Evolutionary conservation across 2,797 vertebrate species (phyloP).

Genomic region (Megaceryle alcyon): DNA sequence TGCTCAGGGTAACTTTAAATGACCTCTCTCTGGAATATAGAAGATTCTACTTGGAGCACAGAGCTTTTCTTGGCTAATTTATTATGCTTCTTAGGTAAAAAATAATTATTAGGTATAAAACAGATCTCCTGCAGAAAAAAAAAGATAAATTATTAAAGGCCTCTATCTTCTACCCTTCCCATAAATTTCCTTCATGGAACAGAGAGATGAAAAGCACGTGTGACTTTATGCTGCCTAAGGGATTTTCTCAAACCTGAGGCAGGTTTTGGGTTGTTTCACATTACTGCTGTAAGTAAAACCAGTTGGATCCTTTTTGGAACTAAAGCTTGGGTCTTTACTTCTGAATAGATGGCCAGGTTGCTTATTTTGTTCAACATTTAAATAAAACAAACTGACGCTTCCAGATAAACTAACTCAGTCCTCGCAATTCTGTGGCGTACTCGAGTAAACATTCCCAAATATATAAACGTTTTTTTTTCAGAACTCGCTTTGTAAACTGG

Average conservation of each 20-base stretch:
- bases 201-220: not conserved
- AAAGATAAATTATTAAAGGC: not conserved
- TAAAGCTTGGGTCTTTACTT: not conserved
- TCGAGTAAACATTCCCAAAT: not conserved
- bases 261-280: not conserved
- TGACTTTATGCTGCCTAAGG: not conserved
- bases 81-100: not conserved
- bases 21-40: not conserved
- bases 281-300: not conserved
- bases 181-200: not conserved
- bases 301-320: not conserved
- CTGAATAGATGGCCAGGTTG: not conserved
- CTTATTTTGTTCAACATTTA: not conserved
- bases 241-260: not conserved
- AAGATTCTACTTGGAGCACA: not conserved
- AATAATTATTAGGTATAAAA: not conserved
- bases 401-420: not conserved
- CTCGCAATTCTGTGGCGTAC: not conserved
- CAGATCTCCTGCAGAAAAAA: not conserved
- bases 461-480: not conserved
- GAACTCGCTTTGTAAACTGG: constrained; percentile 58
- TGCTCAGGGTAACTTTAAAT: not conserved
- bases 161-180: not conserved
- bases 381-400: not conserved
- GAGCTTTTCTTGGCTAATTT: not conserved